Conservation (phyloP, 2,888 invertebrate genomes). For the Nomada fucata region DNA sequence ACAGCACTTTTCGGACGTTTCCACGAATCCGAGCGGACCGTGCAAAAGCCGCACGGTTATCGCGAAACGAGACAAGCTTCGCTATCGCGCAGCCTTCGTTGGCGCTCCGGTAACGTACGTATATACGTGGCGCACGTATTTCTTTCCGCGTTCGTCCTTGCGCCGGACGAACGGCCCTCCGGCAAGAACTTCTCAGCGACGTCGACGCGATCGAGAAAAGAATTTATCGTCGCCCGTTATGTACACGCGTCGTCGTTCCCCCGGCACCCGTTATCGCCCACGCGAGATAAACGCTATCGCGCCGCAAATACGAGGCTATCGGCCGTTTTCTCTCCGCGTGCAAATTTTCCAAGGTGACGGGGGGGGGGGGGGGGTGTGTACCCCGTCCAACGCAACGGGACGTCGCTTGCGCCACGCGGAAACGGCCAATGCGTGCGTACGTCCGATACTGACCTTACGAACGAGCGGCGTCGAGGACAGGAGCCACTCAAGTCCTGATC, state of each 20-base stretch:
- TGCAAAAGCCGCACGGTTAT: neutral
- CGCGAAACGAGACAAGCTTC: slow-evolving; percentile 27
- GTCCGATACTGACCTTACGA: slow-evolving; percentile 33
- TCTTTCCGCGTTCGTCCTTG: slow-evolving; percentile 27
- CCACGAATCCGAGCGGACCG: neutral
- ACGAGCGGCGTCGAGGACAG: neutral
- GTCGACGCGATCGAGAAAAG: neutral
- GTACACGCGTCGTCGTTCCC: neutral
- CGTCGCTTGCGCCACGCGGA: neutral
- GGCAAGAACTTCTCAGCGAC: neutral
- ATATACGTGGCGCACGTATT: neutral
- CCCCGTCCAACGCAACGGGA: neutral
- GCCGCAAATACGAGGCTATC: slow-evolving; percentile 18
- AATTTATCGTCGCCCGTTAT: slow-evolving; percentile 25
- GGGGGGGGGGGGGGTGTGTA: too few species aligned
- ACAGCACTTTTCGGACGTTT: neutral
- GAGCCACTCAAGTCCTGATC: neutral
- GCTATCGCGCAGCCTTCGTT: slow-evolving; percentile 28
- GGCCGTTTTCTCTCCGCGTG: neutral
- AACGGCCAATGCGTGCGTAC: too few species aligned
- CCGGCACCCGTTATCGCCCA: slow-evolving; percentile 10
- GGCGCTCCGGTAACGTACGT: slow-evolving; percentile 5
- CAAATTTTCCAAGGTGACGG: slow-evolving; percentile 24
- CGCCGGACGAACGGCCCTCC: neutral
- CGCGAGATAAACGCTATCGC: slow-evolving; percentile 33